Conservation (phyloP, 2,113 vertebrate species). For the Suncus etruscus region DNA sequence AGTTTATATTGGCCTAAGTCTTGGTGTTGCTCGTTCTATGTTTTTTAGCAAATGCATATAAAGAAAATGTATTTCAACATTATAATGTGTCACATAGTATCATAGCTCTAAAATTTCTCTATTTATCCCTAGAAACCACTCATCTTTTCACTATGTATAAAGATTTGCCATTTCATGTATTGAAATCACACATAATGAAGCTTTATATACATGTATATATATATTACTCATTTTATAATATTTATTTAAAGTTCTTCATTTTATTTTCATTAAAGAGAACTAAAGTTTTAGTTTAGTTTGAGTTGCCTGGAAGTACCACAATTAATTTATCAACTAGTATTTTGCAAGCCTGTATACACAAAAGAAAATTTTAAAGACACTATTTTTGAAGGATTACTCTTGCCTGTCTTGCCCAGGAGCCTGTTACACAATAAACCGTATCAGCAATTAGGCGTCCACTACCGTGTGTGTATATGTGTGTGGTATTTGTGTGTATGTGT, state of each 20-base stretch:
- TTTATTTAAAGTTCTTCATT: not conserved
- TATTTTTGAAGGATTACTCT: too few relatives aligned
- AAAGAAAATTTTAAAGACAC: too few relatives aligned
- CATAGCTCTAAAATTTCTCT: not conserved
- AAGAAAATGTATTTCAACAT: not conserved
- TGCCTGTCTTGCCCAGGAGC: too few relatives aligned
- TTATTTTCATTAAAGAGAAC: not conserved
- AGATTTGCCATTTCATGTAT: not conserved
- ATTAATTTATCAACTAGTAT: not conserved
- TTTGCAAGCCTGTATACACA: too few relatives aligned
- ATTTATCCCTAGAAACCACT: not conserved
- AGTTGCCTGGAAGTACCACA: not conserved
- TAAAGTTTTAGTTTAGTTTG: not conserved
- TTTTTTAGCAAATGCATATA: not conserved
- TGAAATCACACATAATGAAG: not conserved
- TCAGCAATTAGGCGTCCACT: too few relatives aligned
- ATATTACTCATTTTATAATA: not conserved
- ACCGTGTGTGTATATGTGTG: too few relatives aligned
- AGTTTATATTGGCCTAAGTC: not conserved
- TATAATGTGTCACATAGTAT: not conserved
- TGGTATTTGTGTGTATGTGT: too few relatives aligned
- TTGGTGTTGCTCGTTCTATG: not conserved
- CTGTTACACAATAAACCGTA: too few relatives aligned
- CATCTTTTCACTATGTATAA: not conserved
- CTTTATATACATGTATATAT: not conserved